Base-by-base conservation (phyloP, 2,888 invertebrate genomes). In the Byasa hedistus region DNA sequence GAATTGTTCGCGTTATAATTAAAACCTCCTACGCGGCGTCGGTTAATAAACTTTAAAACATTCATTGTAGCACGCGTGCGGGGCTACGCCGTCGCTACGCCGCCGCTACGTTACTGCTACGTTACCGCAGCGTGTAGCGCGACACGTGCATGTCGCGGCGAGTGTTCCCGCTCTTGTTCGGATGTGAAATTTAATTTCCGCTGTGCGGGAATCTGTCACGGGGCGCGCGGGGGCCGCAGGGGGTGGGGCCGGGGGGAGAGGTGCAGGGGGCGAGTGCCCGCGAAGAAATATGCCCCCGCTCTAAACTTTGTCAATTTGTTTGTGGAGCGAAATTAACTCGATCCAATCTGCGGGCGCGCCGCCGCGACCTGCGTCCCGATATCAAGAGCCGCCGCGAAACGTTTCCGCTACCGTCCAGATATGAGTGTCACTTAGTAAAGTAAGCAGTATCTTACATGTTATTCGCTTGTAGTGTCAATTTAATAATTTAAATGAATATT, bases 151-250 rank as follows among this genome's bases (percentile, higher is more conserved):
- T 80, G 82, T 82, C 82, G 83, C 81, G 82, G 82, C 83, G 85
- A 82, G 69, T 71, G 80, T 82, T 83, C 85, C 80, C 83, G 83
- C 85, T 88, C 89, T 89, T 89, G 89, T 90, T 90, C 88, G 86
- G 89, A 91, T 91, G 91, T 91, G 89, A 91, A 91, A 91, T 91
- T 91, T 91, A 91, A 91, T 91, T 91, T 91, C 91, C 91, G 91
- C 81, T 84, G 79, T 81, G 85, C 87, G 87, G 86, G 89, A 85
- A 85, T 87, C 89, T 87, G 87, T 85, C 85, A 83, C 80, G 79
- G 80, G 81, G 76, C 73, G 71, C 78, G 76, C 78, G 77, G 76
- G 72, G 76, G 68, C 63, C 75, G 76, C 39, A 76, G 68, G 73
- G 79, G 73, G 70, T 78, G 76, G 79, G 77, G 68, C 62, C 74